Conservation (phyloP, 2,797 vertebrate species). For the Anisognathus igniventris region DNA sequence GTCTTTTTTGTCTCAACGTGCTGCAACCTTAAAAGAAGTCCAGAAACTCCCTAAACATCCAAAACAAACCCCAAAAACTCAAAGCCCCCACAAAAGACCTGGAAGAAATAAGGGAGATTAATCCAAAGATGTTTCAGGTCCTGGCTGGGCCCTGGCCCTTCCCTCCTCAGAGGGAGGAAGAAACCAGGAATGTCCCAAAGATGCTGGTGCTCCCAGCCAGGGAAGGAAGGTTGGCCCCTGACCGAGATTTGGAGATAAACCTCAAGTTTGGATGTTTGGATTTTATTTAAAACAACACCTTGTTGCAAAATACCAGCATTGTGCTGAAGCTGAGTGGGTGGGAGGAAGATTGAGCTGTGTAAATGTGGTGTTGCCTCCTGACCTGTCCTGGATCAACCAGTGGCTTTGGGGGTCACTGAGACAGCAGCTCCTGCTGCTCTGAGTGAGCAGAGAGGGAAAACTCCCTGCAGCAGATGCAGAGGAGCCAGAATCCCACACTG, state of each 20-base stretch:
- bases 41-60: neutral
- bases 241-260: accelerated
- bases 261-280: neutral
- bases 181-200: neutral
- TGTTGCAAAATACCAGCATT: neutral
- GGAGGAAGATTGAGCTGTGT: accelerated
- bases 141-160: neutral
- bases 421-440: neutral
- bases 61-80: neutral
- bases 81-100: neutral
- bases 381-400: accelerated
- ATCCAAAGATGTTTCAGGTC: neutral
- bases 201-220: neutral
- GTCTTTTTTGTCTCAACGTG: neutral
- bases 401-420: neutral
- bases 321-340: neutral
- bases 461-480: neutral
- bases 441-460: neutral
- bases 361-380: neutral
- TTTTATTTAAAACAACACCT: neutral
- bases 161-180: neutral
- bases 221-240: neutral
- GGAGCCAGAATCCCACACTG: neutral
- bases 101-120: neutral
- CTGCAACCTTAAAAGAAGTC: neutral